Base-by-base conservation (phyloP, 1,140 invertebrate species). In the Brachionus manjavacas region DNA sequence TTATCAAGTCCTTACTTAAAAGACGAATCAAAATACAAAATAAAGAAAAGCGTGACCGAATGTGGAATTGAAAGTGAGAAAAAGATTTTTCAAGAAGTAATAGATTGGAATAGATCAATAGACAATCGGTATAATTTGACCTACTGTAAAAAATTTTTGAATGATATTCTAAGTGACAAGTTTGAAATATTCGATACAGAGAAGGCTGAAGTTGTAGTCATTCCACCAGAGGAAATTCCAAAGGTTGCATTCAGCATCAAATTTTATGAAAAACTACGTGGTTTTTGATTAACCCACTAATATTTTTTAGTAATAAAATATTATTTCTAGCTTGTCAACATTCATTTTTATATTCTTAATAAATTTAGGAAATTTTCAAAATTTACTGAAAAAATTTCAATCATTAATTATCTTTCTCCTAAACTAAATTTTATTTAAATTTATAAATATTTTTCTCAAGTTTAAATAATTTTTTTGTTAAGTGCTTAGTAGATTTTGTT, bases 11-110 rank as follows among this genome's bases (percentile, higher is more conserved):
- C 64, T 68, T 28, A 31, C 6, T 28, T 68, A 16, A 68, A 68
- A 28, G 35, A 68, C 31, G 23, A 68, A 68, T 28, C 64, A 14
- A 68, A 28, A 14, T 55, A 55, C 2, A 68, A 28, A 68, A 68
- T 68, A 31, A 31, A 35, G 31, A 68, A 68, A 35, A 68, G 31
- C 31, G 9, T 68, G 64, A 31, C 4, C 64, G 25, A 68, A 68
- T 68, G 64, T 9, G 64, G 64, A 35, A 35, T 68, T 68, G 64
- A 68, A 68, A 68, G 23, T 68, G 64, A 68, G 20, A 68, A 68
- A 68, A 68, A 35, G 20, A 68, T 68, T 31, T 68, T 68, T 28
- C 23, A 68, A 68, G 14, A 68, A 35, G 31, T 35, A 35, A 68
- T 68, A n/a, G 64, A 68, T 35, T 68, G 64, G 64, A 4, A 28